Conservation (phyloP, 2,888 invertebrate species). For the Synanthedon andrenaeformis region DNA sequence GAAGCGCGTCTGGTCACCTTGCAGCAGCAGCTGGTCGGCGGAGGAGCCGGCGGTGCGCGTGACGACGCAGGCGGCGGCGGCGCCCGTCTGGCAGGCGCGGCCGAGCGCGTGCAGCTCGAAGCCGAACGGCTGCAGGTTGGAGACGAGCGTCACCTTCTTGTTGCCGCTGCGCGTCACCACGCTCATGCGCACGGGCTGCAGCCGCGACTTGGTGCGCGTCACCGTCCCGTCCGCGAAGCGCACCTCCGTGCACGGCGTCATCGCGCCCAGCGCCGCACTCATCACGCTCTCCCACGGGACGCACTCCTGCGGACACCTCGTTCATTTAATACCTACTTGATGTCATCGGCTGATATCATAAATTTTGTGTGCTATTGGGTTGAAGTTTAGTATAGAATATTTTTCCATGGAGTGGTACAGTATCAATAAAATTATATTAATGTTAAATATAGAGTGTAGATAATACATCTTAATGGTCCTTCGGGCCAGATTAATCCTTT, state of each 20-base stretch:
- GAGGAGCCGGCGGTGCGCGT: constrained; percentile 79
- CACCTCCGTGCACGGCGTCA: constrained; percentile 80
- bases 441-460: no score
- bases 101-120: constrained; percentile 84
- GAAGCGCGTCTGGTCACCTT: constrained; percentile 80
- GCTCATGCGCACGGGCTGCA: constrained; percentile 82
- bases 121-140: constrained; percentile 89
- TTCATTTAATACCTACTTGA: no score
- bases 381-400: no score
- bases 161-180: constrained; percentile 84
- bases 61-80: constrained; percentile 88
- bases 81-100: constrained; percentile 84
- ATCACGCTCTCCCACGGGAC: constrained; percentile 81
- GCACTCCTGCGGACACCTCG: constrained; percentile 28
- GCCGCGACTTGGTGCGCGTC: constrained; percentile 71
- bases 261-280: constrained; percentile 72
- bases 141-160: constrained; percentile 92
- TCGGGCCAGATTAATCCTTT: no score
- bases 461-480: no score
- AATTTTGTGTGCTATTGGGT: no score
- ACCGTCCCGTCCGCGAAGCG: constrained; percentile 61
- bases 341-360: no score
- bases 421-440: no score
- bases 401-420: no score
- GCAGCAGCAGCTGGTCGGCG: constrained; percentile 83